Percentiles rank a stretch among this genome's conserved stretches.
These are phyloP conservation scores for Corythaixoides concolor DNA, from an alignment of 2,113 vertebrate genomes.

Conservation along the genomic window DNA sequence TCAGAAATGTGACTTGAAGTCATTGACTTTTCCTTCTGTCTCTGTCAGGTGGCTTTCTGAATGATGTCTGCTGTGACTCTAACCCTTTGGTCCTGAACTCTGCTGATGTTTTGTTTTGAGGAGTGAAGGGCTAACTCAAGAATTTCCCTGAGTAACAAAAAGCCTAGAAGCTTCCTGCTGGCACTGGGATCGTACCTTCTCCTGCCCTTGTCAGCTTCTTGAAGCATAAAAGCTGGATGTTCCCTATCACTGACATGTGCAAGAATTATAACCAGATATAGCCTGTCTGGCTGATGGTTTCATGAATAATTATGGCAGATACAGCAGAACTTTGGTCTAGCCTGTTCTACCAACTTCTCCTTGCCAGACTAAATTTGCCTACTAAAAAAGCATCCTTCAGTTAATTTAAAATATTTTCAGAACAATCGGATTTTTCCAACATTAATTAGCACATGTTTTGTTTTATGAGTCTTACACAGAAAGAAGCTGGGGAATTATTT, in stretches of 20 bases:
- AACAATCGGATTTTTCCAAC: not conserved
- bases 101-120: not conserved
- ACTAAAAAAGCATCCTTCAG: not conserved
- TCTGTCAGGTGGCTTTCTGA: not conserved
- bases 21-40: not conserved
- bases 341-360: not conserved
- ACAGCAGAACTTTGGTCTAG: not conserved
- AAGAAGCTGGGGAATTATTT: slow-evolving; percentile 45
- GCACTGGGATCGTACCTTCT: not conserved
- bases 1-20: not conserved
- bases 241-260: not conserved
- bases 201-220: not conserved
- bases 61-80: not conserved
- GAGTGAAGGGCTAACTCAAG: not conserved
- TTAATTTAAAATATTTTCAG: not conserved
- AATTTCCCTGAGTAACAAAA: not conserved
- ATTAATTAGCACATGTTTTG: slow-evolving; percentile 48
- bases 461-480: slow-evolving; percentile 10
- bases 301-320: slow-evolving; percentile 44
- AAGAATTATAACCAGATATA: slow-evolving; percentile 24
- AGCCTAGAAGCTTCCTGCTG: not conserved
- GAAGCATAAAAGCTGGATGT: slow-evolving; percentile 13
- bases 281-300: slow-evolving; percentile 13
- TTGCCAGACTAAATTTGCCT: slow-evolving; percentile 20
- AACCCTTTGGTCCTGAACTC: not conserved